These are phyloP conservation scores for Antheraea mylitta DNA, from an alignment of 1,140 invertebrate species.

Conservation along the genomic window DNA sequence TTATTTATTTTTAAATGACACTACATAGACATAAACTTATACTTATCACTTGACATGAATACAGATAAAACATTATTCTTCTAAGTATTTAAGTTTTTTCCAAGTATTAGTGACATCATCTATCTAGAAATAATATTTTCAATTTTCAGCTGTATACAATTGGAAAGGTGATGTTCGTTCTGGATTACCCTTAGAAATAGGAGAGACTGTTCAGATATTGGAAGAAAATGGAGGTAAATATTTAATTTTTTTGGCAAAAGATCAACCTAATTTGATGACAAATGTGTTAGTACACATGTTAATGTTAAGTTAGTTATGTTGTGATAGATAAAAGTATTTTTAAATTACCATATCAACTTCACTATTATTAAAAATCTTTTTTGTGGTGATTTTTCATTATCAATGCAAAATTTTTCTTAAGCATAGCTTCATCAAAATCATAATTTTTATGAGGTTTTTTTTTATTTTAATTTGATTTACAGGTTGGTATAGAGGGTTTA, in stretches of 20 bases:
- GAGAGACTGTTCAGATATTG: constrained; percentile 93
- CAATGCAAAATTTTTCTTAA: no score
- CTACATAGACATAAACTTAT: no score
- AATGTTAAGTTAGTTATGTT: no score
- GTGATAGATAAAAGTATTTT: no score
- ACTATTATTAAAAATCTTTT: no score
- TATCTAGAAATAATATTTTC: constrained; percentile 14
- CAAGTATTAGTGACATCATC: background rate
- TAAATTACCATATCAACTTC: no score
- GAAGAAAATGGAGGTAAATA: constrained; percentile 89
- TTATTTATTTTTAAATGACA: no score
- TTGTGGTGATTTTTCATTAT: no score
- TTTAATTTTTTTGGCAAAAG: constrained; percentile 6
- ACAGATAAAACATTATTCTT: no score
- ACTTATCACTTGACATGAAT: no score
- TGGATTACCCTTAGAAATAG: constrained; percentile 91
- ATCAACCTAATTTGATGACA: background rate
- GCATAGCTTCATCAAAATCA: no score
- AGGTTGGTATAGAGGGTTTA: constrained; percentile 94
- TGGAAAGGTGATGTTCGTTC: constrained; percentile 91
- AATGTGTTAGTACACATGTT: background rate
- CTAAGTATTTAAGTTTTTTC: no score
- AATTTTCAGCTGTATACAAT: constrained; percentile 89
- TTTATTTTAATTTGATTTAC: background rate
- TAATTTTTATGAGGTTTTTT: constrained; percentile 1